A percentile compares a stretch with the other conserved stretches of the same genome.
Evolutionary conservation across 1,140 invertebrate genomes (phyloP).

Genomic region (Megathymus violae): DNA sequence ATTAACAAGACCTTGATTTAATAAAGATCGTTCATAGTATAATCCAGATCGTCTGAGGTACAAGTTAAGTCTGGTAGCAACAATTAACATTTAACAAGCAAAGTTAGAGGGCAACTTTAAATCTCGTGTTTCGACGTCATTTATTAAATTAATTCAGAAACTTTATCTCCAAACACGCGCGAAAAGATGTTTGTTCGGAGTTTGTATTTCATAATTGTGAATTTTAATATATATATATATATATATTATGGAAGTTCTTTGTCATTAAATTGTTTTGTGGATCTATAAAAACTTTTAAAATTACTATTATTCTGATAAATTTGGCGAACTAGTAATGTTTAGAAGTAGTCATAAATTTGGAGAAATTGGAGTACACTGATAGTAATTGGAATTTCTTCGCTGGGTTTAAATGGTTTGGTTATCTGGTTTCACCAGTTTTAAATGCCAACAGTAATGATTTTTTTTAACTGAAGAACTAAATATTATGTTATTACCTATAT

Average conservation of each 20-base stretch:
- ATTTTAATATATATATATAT: conserved; percentile 43
- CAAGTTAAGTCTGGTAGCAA: conserved; percentile 60
- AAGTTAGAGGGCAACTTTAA: conserved; percentile 63
- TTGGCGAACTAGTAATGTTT: no score
- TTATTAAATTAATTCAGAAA: conserved; percentile 74
- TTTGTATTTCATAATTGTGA: conserved; percentile 60
- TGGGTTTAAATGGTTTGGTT: no score
- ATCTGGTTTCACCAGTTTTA: no score
- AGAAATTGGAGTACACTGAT: no score
- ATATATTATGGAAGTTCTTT: conserved; percentile 33
- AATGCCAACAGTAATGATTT: no score
- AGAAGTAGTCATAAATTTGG: no score
- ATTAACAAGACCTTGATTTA: conserved; percentile 1
- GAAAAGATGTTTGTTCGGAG: conserved; percentile 65
- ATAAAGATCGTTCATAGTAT: conserved; percentile 36
- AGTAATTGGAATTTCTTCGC: no score
- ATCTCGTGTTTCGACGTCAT: conserved; percentile 69
- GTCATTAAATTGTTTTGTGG: conserved; percentile 22
- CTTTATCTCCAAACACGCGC: conserved; percentile 65
- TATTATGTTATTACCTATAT: no score
- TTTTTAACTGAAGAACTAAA: no score
- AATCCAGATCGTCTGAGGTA: conserved; percentile 42
- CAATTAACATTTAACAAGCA: conserved; percentile 74
- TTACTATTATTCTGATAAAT: neutral
- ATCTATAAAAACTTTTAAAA: conserved; percentile 20